Base-by-base conservation (phyloP, 2,888 invertebrate genomes). In the Mesoligia furuncula region DNA sequence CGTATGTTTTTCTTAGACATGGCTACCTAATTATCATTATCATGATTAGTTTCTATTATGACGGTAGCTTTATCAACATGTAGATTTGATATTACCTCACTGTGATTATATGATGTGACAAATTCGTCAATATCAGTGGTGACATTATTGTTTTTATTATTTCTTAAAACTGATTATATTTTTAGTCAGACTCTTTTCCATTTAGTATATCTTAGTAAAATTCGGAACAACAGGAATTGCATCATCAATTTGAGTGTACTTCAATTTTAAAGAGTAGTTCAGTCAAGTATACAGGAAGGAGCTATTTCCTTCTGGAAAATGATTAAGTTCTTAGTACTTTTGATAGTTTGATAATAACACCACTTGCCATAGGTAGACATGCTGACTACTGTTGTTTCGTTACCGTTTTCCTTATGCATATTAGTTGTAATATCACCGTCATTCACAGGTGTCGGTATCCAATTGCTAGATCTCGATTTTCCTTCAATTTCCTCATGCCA, bases 341-440 rank as follows among this genome's bases (percentile, higher is more conserved):
- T 81, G 66, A 79, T 87, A 75, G 67, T 71, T 68, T 61, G 17
- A 71, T 62, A 48, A 71, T 83, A 62, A 48, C 39, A 62, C 27
- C 11, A n/a, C 36, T 51, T 71, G 2, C 45, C 73, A 86, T 86
- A 87, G 84, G 77, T 76, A 89, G 89, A 90, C 88, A 75, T 24
- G 57, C 77, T 87, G 91, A 90, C 91, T 90, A 89, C 88, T 24
- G 17, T 15, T 61, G 5, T 31, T 54, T 73, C 24, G 61, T 65
- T 54, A 57, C 17, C 20, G 11, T 84, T 84, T 79, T 83, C 85
- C 83, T 84, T 79, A 67, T 24, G 24, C 9, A 48, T 20, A 48
- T 73, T 48, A 45, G 67, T 24, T 77, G 27, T 27, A 24, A 24
- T 39, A 80, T 31, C 17, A 9, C 31, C 4, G 15, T 36, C 15